phyloP scores from a whole-genome alignment of 92 coral and sea anemone genomes.

The Plumapathes pennacea region DNA sequence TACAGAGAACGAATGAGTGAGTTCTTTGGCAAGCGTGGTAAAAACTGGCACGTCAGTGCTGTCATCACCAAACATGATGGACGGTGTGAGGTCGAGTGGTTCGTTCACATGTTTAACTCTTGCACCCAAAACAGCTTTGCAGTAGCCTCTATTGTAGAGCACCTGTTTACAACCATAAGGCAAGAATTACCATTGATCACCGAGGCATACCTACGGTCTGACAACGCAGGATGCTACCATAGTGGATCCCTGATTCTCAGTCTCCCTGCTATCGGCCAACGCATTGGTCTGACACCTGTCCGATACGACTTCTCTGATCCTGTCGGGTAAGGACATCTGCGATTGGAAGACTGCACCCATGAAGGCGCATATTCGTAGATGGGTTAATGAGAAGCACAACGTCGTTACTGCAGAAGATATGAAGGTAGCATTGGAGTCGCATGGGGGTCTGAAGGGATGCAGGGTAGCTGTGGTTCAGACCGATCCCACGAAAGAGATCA shows the following conservation, averaged over 20 bases:
- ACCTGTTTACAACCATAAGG: slow-evolving; percentile 18
- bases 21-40: slow-evolving; percentile 50
- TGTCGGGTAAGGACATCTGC: slow-evolving; percentile 23
- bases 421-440: slow-evolving; percentile 19
- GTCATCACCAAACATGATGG: slow-evolving; percentile 18
- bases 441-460: slow-evolving; percentile 23
- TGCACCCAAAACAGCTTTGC: slow-evolving; percentile 36
- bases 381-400: slow-evolving; percentile 9
- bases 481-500: not conserved
- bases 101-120: slow-evolving; percentile 41
- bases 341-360: slow-evolving; percentile 39
- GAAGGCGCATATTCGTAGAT: slow-evolving; percentile 23
- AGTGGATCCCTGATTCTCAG: slow-evolving; percentile 6
- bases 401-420: slow-evolving; percentile 15
- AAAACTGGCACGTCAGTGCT: slow-evolving; percentile 53
- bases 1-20: slow-evolving; percentile 34
- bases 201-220: slow-evolving; percentile 34
- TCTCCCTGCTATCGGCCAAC: slow-evolving; percentile 5
- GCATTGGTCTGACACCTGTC: slow-evolving; percentile 7
- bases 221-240: slow-evolving; percentile 45
- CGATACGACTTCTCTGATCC: slow-evolving; percentile 41
- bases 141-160: slow-evolving; percentile 37
- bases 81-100: slow-evolving; percentile 24
- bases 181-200: slow-evolving; percentile 41
- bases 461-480: slow-evolving; percentile 14